These are phyloP conservation scores for Cheilosia vulpina DNA, from an alignment of 2,888 invertebrate species.

Conservation along the genomic window DNA sequence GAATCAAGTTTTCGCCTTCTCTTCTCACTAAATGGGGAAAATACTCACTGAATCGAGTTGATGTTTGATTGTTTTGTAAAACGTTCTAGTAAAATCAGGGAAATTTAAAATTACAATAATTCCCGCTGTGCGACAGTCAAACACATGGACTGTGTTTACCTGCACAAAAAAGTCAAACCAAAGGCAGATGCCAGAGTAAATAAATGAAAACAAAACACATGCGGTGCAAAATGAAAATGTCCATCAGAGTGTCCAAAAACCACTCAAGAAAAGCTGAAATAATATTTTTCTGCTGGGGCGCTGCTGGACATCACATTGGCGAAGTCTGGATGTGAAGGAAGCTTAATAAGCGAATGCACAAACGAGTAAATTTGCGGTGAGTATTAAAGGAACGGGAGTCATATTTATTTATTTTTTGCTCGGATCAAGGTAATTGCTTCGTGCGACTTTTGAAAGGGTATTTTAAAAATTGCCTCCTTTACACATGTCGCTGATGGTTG, in stretches of 20 bases:
- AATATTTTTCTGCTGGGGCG: slow-evolving; percentile 84
- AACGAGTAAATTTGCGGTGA: too few relatives aligned
- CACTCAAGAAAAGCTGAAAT: slow-evolving; percentile 88
- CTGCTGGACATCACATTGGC: slow-evolving; percentile 29
- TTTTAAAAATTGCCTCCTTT: too few relatives aligned
- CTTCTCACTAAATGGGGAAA: not conserved
- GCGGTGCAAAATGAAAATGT: slow-evolving; percentile 73
- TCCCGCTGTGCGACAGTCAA: slow-evolving; percentile 33
- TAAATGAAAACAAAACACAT: slow-evolving; percentile 35
- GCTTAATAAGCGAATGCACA: slow-evolving; percentile 2
- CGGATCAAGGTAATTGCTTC: too few relatives aligned
- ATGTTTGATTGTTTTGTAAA: not conserved
- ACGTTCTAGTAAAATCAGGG: not conserved
- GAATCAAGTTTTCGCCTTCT: not conserved
- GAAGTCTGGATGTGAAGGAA: slow-evolving; percentile 36
- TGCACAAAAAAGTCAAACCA: slow-evolving; percentile 42
- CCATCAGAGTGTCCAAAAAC: slow-evolving; percentile 85
- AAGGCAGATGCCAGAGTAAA: slow-evolving; percentile 66
- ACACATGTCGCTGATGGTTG: too few relatives aligned
- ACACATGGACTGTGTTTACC: slow-evolving; percentile 48
- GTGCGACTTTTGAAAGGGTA: too few relatives aligned
- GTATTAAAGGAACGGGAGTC: too few relatives aligned
- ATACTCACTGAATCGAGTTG: not conserved
- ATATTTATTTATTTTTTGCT: too few relatives aligned
- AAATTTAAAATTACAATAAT: slow-evolving; percentile 60